A percentile compares a stretch with the other conserved stretches of the same genome.
Evolutionary conservation across 2,113 vertebrate genomes (phyloP).

Genomic region (Stegostoma tigrinum): DNA sequence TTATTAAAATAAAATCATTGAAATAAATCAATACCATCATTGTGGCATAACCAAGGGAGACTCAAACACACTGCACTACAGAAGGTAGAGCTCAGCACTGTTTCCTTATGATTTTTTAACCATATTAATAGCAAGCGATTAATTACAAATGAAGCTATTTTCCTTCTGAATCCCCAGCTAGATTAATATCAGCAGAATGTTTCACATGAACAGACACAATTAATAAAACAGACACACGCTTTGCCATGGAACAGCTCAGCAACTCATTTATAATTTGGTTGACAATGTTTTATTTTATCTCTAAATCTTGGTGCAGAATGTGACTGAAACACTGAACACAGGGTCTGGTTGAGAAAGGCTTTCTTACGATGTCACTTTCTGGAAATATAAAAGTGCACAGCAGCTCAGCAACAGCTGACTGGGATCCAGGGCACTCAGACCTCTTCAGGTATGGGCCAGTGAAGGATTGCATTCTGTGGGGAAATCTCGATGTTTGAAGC

Average conservation of each 20-base stretch:
- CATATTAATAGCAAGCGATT: conserved; percentile 19
- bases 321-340: background rate
- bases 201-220: conserved; percentile 21
- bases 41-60: background rate
- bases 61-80: background rate
- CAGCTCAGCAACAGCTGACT: background rate
- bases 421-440: background rate
- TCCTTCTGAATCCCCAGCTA: conserved; percentile 21
- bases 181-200: conserved; percentile 30
- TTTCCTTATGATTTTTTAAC: background rate
- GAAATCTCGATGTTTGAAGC: background rate
- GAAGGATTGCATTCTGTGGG: background rate
- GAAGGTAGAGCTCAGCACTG: background rate
- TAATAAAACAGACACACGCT: conserved; percentile 30
- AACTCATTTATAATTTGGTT: background rate
- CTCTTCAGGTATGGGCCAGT: background rate
- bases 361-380: background rate
- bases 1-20: conserved; percentile 2
- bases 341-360: background rate
- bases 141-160: conserved; percentile 28
- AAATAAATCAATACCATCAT: background rate
- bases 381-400: background rate
- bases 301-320: background rate
- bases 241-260: background rate
- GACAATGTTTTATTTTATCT: background rate